Evolutionary conservation across 2,888 invertebrate genomes (phyloP).

Genomic region (Embidobia sp.): DNA sequence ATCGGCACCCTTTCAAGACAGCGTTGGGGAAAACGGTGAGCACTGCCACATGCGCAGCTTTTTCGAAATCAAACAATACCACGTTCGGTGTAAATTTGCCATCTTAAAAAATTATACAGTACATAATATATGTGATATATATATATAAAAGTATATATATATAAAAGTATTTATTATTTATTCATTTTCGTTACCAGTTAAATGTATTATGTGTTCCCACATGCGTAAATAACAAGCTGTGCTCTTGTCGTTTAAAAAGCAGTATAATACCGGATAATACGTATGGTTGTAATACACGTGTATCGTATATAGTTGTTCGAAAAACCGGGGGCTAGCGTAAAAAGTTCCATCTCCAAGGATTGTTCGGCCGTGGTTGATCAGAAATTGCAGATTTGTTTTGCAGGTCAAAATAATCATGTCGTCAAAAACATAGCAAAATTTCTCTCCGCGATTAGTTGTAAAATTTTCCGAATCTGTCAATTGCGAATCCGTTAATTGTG

Average conservation of each 20-base stretch:
- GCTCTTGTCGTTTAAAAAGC: slow-evolving; percentile 14
- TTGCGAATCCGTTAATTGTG: not conserved
- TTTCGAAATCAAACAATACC: not conserved
- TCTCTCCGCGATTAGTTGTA: not conserved
- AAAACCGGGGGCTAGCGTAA: slow-evolving; percentile 8
- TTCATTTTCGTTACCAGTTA: slow-evolving; percentile 3
- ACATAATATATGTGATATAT: too few species aligned
- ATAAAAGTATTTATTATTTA: not conserved
- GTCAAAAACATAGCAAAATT: slow-evolving; percentile 1
- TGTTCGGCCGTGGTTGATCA: not conserved
- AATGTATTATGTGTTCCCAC: slow-evolving; percentile 3
- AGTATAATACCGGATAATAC: slow-evolving; percentile 11
- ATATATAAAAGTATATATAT: not conserved
- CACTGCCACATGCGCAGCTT: not conserved
- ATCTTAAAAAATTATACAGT: too few species aligned
- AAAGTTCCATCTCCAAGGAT: slow-evolving; percentile 19
- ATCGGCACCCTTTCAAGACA: slow-evolving; percentile 7
- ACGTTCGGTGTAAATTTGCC: not conserved
- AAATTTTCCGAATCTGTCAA: not conserved
- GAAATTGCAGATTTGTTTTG: slow-evolving; percentile 7
- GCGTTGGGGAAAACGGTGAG: not conserved
- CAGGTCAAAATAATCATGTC: slow-evolving; percentile 3
- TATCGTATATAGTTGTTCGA: slow-evolving; percentile 19
- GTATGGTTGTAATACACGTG: slow-evolving; percentile 3
- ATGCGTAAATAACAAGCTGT: not conserved